These are phyloP conservation scores for Mormyrops attenuatus DNA, from an alignment of 2,797 vertebrate species.

Conservation along the genomic window DNA sequence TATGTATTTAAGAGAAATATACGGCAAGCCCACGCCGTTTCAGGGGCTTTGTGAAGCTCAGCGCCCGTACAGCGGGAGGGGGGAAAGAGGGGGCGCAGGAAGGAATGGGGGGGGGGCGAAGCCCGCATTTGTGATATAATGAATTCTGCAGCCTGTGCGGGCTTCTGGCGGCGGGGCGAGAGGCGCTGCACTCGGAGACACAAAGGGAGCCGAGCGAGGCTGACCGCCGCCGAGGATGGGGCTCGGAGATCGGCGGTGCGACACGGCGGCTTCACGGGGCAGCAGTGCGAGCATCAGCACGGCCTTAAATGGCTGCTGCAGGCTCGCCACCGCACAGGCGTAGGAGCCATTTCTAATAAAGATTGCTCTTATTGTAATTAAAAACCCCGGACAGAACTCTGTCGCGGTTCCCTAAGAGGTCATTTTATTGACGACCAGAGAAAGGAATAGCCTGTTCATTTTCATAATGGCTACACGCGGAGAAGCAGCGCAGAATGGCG, in stretches of 20 bases:
- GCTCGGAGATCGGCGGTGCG: neutral
- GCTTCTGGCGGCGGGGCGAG: conserved; percentile 32
- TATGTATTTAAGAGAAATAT: neutral
- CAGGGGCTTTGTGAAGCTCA: conserved; percentile 71
- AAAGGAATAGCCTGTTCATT: neutral
- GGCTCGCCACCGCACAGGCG: neutral
- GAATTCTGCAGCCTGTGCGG: conserved; percentile 42
- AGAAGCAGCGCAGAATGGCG: neutral
- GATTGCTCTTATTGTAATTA: neutral
- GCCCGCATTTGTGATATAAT: conserved; percentile 44
- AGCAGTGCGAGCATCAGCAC: neutral
- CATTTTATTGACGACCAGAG: neutral
- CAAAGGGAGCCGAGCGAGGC: conserved; percentile 42
- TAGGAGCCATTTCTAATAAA: neutral
- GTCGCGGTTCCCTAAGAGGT: neutral
- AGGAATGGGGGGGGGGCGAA: conserved; percentile 49
- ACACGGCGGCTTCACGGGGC: neutral
- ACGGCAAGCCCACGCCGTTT: neutral
- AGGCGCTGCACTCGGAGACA: conserved; percentile 35
- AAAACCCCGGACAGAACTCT: neutral
- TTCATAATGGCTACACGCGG: neutral
- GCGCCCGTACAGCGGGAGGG: conserved; percentile 47
- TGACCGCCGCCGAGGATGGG: neutral
- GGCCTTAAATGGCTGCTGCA: neutral
- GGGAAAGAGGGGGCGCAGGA: conserved; percentile 26